These are phyloP conservation scores for Rhinolophus ferrumequinum DNA, from an alignment of 2,113 vertebrate genomes.

Conservation along the genomic window DNA sequence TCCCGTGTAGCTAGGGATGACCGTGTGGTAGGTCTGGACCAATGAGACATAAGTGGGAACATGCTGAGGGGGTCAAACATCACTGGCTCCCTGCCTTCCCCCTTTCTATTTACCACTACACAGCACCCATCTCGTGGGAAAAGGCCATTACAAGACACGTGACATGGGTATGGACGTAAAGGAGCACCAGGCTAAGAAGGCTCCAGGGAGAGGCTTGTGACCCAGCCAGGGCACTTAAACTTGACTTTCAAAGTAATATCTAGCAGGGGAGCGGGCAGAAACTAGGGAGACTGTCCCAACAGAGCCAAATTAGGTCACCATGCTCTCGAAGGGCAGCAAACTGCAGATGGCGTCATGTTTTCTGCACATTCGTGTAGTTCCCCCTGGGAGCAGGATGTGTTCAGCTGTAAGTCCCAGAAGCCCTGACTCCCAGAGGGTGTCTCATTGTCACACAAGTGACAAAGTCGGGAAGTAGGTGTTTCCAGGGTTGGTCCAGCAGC, in stretches of 20 bases:
- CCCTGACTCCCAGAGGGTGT: background rate
- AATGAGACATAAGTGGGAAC: background rate
- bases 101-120: background rate
- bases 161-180: background rate
- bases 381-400: background rate
- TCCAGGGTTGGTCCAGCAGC: too few species aligned
- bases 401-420: background rate
- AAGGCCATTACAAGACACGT: rapidly evolving
- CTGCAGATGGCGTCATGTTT: background rate
- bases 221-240: background rate
- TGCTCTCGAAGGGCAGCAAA: background rate
- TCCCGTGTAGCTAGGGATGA: background rate
- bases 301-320: background rate
- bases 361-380: rapidly evolving
- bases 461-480: background rate
- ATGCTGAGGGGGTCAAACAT: background rate
- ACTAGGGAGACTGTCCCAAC: background rate
- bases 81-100: background rate
- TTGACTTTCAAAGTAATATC: background rate
- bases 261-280: background rate
- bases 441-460: background rate
- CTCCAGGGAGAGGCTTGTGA: background rate
- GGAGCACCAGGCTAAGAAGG: background rate
- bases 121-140: background rate
- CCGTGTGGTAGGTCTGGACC: background rate